Evolutionary conservation across 1,140 invertebrate genomes (phyloP), one percentile per base, ranked within the genome.

Genomic region (Drosophila busckii): DNA sequence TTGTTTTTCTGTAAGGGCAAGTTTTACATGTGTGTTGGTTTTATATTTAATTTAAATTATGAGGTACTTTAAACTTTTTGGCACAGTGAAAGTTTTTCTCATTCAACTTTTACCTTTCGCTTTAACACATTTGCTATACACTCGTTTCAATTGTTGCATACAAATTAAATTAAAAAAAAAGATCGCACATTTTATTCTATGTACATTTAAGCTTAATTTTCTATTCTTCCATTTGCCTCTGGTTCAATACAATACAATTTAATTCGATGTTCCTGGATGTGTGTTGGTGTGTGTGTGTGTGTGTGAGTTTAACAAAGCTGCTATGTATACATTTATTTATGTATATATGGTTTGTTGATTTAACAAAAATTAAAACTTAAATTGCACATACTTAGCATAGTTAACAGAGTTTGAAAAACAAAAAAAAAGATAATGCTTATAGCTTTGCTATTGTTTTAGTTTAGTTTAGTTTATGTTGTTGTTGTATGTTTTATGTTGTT

Each of bases 61-160:
- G 84, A 86, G 84, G 84, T 86, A 86, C 84, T 84, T 85, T 65
- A 85, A 85, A 84, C 73, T 84, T 86, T 86, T 86, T 86, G 84
- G 84, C 84, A 86, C 84, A 86, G 84, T 86, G 84, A 86, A 86
- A 84, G 84, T 86, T 84, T 65, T 83, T 52, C 40, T 38, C 16
- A 68, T 60, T 70, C 62, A 42, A 68, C 68, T 65, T 82, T 82
- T 64, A 68, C 41, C 12, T 40, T 26, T 44, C 15, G 28, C 23
- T 59, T 34, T 42, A n/a, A n/a, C n/a, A n/a, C n/a, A n/a, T 56
- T 22, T 53, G 29, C 25, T 46, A 62, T 17, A 53, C 41, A 26
- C 22, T 54, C 32, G 20, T 82, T 75, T 64, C 31, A 50, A 42
- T 65, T 63, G 20, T 65, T 69, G 46, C 37, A 44, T 28, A 40